Evolutionary conservation across 2,113 vertebrate genomes (phyloP), one percentile per base, ranked within the genome.

Genomic region (Procavia capensis): DNA sequence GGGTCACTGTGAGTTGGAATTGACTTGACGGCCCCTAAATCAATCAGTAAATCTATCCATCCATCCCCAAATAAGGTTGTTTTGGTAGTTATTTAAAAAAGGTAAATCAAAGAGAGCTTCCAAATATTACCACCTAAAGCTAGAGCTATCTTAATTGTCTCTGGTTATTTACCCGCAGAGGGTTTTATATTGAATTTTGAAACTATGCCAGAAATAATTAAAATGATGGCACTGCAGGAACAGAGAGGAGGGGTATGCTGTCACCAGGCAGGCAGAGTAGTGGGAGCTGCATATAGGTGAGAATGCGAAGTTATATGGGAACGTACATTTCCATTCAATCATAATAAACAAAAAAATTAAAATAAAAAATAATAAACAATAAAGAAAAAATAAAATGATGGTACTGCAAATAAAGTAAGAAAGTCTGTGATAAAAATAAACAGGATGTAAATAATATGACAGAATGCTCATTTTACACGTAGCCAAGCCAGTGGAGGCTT

Each of bases 31-130:
- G n/a, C n/a, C n/a, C n/a, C n/a, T n/a, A n/a, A n/a, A n/a, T n/a
- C n/a, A n/a, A n/a, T n/a, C n/a, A n/a, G n/a, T n/a, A n/a, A n/a
- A n/a, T n/a, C n/a, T n/a, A n/a, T n/a, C n/a, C n/a, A n/a, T n/a
- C n/a, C n/a, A n/a, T n/a, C n/a, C 41, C 39, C 70, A 93, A 82
- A 78, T 76, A 68, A 61, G 36, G 39, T 6, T 41, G 84, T 81
- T 61, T 88, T 66, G 57, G 25, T 54, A 96, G n/a, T 88, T 47
- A 90, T 22, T 88, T 85, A 24, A 94, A 94, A 66, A 95, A 90
- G 50, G 41, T 57, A 89, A 94, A 85, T 82, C 47, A 96, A 17
- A 2, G 70, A 92, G 36, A 96, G 27, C 76, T 57, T 87, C 54
- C 29, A 87, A 82, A 87, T 59, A 14, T 82, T 90, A 61, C 20